phyloP scores from a whole-genome alignment of 1,140 invertebrate species.

The Scaptomyza montana region DNA sequence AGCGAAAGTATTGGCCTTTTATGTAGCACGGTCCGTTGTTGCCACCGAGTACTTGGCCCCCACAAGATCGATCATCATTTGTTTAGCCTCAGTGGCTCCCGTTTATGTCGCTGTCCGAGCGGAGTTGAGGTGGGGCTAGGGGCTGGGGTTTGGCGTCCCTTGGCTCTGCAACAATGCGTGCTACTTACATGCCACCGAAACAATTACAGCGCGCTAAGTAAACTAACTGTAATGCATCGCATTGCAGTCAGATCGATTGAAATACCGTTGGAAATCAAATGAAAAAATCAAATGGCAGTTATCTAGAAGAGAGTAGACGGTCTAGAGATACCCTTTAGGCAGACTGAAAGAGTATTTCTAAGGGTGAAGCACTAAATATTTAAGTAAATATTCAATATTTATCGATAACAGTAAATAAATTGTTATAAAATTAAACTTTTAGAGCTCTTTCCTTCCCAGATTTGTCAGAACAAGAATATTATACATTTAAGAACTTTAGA shows the following conservation, averaged over 20 bases:
- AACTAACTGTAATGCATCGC: conserved; percentile 76
- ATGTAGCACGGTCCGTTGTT: conserved; percentile 32
- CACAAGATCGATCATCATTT: conserved; percentile 79
- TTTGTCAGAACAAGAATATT: too few species aligned
- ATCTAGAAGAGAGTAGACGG: not conserved
- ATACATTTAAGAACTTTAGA: not conserved
- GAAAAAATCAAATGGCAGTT: not conserved
- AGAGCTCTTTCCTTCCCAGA: too few species aligned
- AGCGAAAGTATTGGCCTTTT: conserved; percentile 73
- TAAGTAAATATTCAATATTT: too few species aligned
- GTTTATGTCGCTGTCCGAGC: conserved; percentile 56
- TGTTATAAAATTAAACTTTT: too few species aligned
- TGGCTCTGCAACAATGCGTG: conserved; percentile 64
- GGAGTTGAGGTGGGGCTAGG: not conserved
- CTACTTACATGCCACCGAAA: conserved; percentile 82
- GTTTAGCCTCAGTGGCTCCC: conserved; percentile 73
- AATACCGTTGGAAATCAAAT: conserved; percentile 65
- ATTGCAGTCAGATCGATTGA: conserved; percentile 56
- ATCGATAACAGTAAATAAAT: too few species aligned
- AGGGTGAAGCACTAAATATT: too few species aligned
- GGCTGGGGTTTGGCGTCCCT: not conserved
- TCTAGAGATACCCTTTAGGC: not conserved
- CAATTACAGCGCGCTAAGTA: conserved; percentile 81
- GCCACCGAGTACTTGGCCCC: conserved; percentile 25
- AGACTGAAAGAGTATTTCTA: not conserved